phyloP scores from a whole-genome alignment of 2,888 invertebrate species.

The Pecten maximus region DNA sequence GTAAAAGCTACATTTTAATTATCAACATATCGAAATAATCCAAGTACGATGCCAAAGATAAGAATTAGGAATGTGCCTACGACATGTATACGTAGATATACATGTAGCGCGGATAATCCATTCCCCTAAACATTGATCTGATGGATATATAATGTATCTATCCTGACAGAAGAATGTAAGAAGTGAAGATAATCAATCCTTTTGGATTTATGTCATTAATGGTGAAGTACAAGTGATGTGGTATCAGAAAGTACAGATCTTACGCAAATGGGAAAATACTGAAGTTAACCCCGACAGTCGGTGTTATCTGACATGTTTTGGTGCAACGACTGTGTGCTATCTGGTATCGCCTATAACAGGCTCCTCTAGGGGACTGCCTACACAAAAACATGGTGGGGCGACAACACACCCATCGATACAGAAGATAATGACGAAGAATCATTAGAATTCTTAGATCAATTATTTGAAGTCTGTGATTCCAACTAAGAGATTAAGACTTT shows the following conservation, averaged over 20 bases:
- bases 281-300: background rate
- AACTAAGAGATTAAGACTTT: too few relatives aligned
- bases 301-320: conserved; percentile 11
- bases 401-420: background rate
- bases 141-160: background rate
- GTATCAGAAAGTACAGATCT: background rate
- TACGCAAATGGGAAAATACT: conserved; percentile 13
- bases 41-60: background rate
- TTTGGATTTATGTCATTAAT: background rate
- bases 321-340: background rate
- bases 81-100: background rate
- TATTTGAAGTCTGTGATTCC: too few relatives aligned
- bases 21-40: background rate
- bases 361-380: conserved; percentile 1
- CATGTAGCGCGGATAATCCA: background rate
- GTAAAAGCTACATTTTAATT: background rate
- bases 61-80: background rate
- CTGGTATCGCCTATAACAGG: background rate
- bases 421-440: background rate
- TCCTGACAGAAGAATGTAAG: background rate
- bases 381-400: background rate
- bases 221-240: background rate
- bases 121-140: background rate
- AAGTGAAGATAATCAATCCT: background rate
- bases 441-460: background rate